Evolutionary conservation across 2,888 invertebrate genomes (phyloP).

Genomic region (Hirtodrosophila duncani): DNA sequence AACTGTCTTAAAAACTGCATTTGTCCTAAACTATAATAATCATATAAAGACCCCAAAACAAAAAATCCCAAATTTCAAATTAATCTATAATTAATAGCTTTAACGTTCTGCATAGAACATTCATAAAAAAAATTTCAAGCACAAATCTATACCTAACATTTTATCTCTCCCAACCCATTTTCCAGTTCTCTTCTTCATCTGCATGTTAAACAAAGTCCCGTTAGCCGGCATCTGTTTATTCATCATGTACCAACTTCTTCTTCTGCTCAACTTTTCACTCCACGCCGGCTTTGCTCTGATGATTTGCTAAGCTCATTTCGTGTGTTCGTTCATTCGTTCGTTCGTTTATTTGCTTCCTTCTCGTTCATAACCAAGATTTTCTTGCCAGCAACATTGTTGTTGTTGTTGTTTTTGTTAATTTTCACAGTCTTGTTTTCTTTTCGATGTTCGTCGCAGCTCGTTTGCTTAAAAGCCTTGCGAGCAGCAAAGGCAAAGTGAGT

Average conservation of each 20-base stretch:
- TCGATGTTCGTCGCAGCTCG: constrained; percentile 17
- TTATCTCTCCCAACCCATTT: too few relatives aligned
- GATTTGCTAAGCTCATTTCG: constrained; percentile 42
- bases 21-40: too few relatives aligned
- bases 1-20: too few relatives aligned
- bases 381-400: constrained; percentile 18
- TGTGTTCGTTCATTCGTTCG: background rate
- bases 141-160: too few relatives aligned
- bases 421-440: constrained; percentile 36
- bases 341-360: background rate
- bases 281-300: constrained; percentile 31
- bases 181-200: too few relatives aligned
- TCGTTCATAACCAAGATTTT: constrained; percentile 3
- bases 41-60: too few relatives aligned
- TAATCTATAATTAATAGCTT: too few relatives aligned
- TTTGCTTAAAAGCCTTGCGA: constrained; percentile 25
- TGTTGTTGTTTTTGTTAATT: too few relatives aligned
- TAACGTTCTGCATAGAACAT: too few relatives aligned
- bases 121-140: too few relatives aligned
- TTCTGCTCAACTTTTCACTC: constrained; percentile 6
- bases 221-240: constrained; percentile 44
- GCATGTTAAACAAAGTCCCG: constrained; percentile 53
- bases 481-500: too few relatives aligned
- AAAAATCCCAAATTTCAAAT: too few relatives aligned
- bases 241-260: constrained; percentile 20